Evolutionary conservation across 2,797 vertebrate genomes (phyloP), one percentile per base, ranked within the genome.

Genomic region (Argyrosomus regius): DNA sequence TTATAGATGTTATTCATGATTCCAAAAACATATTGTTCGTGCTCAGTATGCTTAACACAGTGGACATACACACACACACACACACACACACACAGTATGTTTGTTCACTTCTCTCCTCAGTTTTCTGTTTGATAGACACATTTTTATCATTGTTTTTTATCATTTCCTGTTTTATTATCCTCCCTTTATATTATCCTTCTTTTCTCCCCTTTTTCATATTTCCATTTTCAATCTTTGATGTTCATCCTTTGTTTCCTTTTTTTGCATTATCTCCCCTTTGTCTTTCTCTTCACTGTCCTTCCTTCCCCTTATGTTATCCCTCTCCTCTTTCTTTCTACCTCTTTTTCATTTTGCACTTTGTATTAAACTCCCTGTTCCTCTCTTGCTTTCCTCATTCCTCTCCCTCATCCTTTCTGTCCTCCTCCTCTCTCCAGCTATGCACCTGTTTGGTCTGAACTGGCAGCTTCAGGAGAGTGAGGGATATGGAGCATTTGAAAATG

Each of bases 371-470:
- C 24, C 14, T 54, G 58, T 31, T 61, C 5, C 1, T 66, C 7
- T 67, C 28, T 74, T 41, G 2, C n/a, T 65, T 5, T 66, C 9
- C 5, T 46, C 6, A 6, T 48, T 45, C 26, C 17, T 76, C 58
- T 39, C 56, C 17, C 13, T 39, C 8, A 39, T 7, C 16, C 43
- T 45, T 68, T 60, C 6, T 18, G 14, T 54, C 20, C 18, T 60
- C 50, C 1, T 56, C 43, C 11, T 39, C 20, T 68, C 26, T 56
- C 4, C 78, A 99, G 98, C 97, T 68, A 99, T 99, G 98, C 97
- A 99, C 94, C 96, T 99, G 35, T 97, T 99, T 91, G 98, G 98
- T 88, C 95, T 99, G 83, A 99, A 99, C 95, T 99, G 98, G 98
- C 98, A 99, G 93, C 95, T 99, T 74, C 98, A 99, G 90, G 98